A percentile compares a stretch with the other conserved stretches of the same genome.
These are phyloP conservation scores for Poecilia latipinna DNA, from an alignment of 2,113 vertebrate species.

Conservation along the genomic window DNA sequence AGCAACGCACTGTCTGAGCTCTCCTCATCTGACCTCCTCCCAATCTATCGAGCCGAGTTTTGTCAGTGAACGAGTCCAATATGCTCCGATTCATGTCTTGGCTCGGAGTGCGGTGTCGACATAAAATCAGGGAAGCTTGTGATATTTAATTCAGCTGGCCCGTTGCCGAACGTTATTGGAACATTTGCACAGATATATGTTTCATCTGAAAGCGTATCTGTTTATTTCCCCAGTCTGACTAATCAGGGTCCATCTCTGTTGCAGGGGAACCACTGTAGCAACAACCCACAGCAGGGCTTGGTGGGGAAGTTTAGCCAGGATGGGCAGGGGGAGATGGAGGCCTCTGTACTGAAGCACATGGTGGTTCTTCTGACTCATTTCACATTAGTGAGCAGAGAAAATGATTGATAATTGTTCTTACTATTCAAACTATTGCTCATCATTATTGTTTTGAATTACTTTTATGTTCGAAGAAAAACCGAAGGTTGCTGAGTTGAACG, in stretches of 20 bases:
- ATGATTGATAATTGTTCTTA: constrained; percentile 2
- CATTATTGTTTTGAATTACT: background rate
- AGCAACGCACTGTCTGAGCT: constrained; percentile 68
- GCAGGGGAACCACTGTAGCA: constrained; percentile 41
- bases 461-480: background rate
- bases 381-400: constrained; percentile 16
- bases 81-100: constrained; percentile 28
- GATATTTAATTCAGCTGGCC: constrained; percentile 55
- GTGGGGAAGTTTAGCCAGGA: constrained; percentile 41
- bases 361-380: constrained; percentile 50
- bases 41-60: constrained; percentile 50
- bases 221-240: constrained; percentile 49
- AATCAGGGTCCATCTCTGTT: constrained; percentile 32
- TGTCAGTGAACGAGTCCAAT: constrained; percentile 52
- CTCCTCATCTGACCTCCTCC: constrained; percentile 49
- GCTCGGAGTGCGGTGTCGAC: constrained; percentile 34
- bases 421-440: background rate
- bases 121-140: constrained; percentile 40
- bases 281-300: constrained; percentile 34
- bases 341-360: constrained; percentile 25
- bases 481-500: background rate
- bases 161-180: constrained; percentile 34
- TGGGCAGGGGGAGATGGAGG: background rate
- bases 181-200: constrained; percentile 43
- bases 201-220: constrained; percentile 37